Conservation (phyloP, 2,113 vertebrate genomes). For the Strigops habroptila region DNA sequence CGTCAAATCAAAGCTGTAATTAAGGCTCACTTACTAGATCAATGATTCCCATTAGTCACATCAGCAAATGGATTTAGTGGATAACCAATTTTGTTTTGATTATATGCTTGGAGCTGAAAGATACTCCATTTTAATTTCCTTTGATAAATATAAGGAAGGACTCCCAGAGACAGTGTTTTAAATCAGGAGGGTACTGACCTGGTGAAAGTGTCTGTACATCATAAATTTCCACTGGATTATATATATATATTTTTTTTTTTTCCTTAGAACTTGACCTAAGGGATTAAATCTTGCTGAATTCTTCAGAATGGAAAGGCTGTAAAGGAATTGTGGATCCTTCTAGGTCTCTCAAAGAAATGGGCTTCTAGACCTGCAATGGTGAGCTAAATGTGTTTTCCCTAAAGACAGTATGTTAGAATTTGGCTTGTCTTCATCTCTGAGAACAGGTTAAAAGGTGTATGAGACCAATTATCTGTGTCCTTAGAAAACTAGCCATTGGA, state of each 20-base stretch:
- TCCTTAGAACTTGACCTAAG: neutral
- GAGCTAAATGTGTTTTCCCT: neutral
- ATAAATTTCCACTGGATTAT: neutral
- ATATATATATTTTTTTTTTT: neutral
- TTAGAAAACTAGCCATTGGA: neutral
- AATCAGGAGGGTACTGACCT: neutral
- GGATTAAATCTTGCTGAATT: neutral
- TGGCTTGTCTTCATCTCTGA: neutral
- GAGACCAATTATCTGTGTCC: neutral
- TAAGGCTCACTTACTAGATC: slow-evolving; percentile 1
- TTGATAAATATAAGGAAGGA: neutral
- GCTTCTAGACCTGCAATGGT: neutral
- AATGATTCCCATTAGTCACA: slow-evolving; percentile 3
- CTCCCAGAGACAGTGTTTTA: neutral
- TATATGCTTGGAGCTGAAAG: neutral
- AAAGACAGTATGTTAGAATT: neutral
- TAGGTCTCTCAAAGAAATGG: neutral
- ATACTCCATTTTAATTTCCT: neutral
- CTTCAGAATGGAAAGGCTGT: neutral
- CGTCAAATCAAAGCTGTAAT: neutral
- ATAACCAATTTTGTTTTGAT: slow-evolving; percentile 13
- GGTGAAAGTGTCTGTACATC: neutral
- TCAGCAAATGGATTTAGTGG: neutral
- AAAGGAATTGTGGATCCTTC: neutral
- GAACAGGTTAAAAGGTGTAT: neutral